Evolutionary conservation across 2,113 vertebrate genomes (phyloP), one percentile per base, ranked within the genome.

Genomic region (Myodes glareolus): DNA sequence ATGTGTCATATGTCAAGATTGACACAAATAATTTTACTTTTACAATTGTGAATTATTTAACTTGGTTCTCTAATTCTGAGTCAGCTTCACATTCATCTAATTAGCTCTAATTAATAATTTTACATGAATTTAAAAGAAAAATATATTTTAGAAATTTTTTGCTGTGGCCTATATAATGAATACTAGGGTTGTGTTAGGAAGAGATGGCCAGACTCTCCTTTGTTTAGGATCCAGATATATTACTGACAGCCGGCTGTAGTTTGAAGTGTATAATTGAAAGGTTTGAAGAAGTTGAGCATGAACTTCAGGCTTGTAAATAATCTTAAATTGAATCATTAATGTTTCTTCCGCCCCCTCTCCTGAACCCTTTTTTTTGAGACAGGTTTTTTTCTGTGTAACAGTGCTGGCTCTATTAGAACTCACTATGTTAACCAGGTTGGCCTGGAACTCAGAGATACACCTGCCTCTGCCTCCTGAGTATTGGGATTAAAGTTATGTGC

Each of bases 1-100:
- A 80, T 72, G 75, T 76, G 77, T 25, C 36, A 89, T 72, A 58
- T 86, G 14, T 97, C 58, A 89, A 80, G 65, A 70, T 93, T 80
- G 12, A 14, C 55, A 39, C 6, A 36, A 94, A 58, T 58, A 25
- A 55, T 94, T 85, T 96, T 29, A 78, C 88, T 86, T 85, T 65
- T 89, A 12, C 68, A 11, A 72, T 61, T 72, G 58, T 77, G 23
- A 93, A 42, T 87, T 86, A 91, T 86, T 96, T 94, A 95, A 92
- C 29, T 42, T 29, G 12, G 8, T 27, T 75, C 29, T 25, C n/a
- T 85, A 78, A 88, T 87, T 93, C n/a, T 94, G 45, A 94, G 14
- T 63, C 33, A 76, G 81, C 5, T 17, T 91, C 21, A 70, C 36
- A 65, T 88, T 95, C 75, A 61, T 91, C 10, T 82, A 73, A 50